Evolutionary conservation across 1,140 invertebrate species (phyloP).

Genomic region (Drosophila sturtevanti): DNA sequence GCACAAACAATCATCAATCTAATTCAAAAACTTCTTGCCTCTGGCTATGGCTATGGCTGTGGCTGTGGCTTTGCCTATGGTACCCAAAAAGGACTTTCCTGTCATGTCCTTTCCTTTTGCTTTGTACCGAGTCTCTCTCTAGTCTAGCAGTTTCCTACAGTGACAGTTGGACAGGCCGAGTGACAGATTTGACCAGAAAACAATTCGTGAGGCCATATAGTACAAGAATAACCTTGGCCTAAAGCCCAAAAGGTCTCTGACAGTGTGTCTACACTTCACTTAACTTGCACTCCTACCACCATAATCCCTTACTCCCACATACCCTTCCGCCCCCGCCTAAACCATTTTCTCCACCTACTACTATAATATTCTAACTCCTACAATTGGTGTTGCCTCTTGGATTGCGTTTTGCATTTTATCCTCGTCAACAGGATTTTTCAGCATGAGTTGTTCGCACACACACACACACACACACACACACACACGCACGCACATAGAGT

Average conservation of each 20-base stretch:
- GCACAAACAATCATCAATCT: constrained; percentile 45
- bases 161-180: constrained; percentile 66
- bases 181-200: constrained; percentile 75
- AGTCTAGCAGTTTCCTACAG: constrained; percentile 20
- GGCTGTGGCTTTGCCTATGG: constrained; percentile 26
- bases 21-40: constrained; percentile 7
- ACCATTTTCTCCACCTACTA: too few relatives aligned
- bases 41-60: constrained; percentile 22
- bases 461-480: constrained; percentile 24
- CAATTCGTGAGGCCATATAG: constrained; percentile 60
- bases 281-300: constrained; percentile 28
- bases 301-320: not conserved
- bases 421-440: constrained; percentile 60
- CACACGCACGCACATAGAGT: constrained; percentile 17
- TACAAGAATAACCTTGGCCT: constrained; percentile 61
- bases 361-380: not conserved
- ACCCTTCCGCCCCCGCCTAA: not conserved
- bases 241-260: constrained; percentile 33
- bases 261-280: constrained; percentile 63
- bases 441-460: constrained; percentile 41
- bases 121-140: constrained; percentile 5
- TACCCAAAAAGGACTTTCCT: constrained; percentile 11
- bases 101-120: constrained; percentile 32
- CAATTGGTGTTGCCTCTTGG: not conserved
- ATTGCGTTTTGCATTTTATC: constrained; percentile 60